Evolutionary conservation across 1,140 invertebrate species (phyloP).

Genomic region (Ips nitidus): DNA sequence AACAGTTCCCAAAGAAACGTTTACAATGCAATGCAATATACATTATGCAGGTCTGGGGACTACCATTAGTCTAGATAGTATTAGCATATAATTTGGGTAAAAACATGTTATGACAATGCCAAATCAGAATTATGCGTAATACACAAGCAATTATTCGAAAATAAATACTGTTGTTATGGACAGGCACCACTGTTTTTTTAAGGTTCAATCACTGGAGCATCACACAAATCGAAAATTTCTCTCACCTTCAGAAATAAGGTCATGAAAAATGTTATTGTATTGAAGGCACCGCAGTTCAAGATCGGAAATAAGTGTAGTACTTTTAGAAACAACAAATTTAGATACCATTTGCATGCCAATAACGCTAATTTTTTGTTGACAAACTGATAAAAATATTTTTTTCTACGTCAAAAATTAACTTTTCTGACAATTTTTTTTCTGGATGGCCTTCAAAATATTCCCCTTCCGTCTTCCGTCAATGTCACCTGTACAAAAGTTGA

Average conservation of each 20-base stretch:
- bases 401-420: slow-evolving; percentile 26
- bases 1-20: too few species aligned
- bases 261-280: slow-evolving; percentile 44
- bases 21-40: too few species aligned
- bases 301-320: slow-evolving; percentile 28
- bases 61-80: too few species aligned
- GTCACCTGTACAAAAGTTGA: neutral
- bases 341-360: slow-evolving; percentile 48
- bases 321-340: slow-evolving; percentile 50
- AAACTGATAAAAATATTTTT: slow-evolving; percentile 27
- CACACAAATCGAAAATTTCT: slow-evolving; percentile 33
- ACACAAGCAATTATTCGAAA: neutral
- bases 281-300: slow-evolving; percentile 46
- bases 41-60: too few species aligned
- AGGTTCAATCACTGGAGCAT: slow-evolving; percentile 13
- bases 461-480: slow-evolving; percentile 1
- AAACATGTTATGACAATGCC: neutral
- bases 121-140: neutral
- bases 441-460: slow-evolving; percentile 10
- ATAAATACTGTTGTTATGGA: neutral
- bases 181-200: slow-evolving; percentile 4
- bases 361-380: slow-evolving; percentile 24
- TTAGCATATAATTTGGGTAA: too few species aligned
- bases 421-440: slow-evolving; percentile 23
- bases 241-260: slow-evolving; percentile 49